A percentile compares a stretch with the other conserved stretches of the same genome.
These are phyloP conservation scores for Ginglymostoma cirratum DNA, from an alignment of 2,113 vertebrate species.

Conservation along the genomic window DNA sequence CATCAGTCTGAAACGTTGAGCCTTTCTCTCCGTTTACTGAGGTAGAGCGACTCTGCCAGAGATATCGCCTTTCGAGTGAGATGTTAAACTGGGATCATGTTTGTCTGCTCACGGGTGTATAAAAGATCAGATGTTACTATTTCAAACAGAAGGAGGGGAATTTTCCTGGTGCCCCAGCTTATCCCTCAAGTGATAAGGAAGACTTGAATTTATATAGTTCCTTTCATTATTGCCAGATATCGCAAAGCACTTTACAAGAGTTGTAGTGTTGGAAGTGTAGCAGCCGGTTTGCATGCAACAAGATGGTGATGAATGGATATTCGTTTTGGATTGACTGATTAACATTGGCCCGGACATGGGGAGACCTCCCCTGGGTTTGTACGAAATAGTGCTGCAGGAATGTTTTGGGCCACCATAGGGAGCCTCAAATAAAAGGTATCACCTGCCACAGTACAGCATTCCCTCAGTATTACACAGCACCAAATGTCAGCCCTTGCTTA, in stretches of 20 bases:
- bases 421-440: background rate
- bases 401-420: background rate
- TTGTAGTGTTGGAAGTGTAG: background rate
- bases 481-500: background rate
- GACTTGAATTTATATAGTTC: background rate
- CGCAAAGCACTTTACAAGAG: background rate
- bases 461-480: background rate
- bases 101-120: too few species aligned
- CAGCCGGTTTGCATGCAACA: background rate
- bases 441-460: background rate
- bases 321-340: background rate
- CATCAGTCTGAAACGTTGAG: background rate
- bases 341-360: background rate
- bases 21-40: background rate
- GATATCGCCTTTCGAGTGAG: background rate
- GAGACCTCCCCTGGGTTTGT: background rate
- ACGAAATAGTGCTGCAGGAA: background rate
- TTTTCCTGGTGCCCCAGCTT: background rate
- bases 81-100: background rate
- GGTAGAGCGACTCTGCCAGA: background rate
- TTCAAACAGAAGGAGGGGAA: background rate
- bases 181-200: background rate
- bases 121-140: background rate
- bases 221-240: background rate
- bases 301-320: too few species aligned